Conservation (phyloP, 2,888 invertebrate genomes). For the Ichneumoninae sp. region DNA sequence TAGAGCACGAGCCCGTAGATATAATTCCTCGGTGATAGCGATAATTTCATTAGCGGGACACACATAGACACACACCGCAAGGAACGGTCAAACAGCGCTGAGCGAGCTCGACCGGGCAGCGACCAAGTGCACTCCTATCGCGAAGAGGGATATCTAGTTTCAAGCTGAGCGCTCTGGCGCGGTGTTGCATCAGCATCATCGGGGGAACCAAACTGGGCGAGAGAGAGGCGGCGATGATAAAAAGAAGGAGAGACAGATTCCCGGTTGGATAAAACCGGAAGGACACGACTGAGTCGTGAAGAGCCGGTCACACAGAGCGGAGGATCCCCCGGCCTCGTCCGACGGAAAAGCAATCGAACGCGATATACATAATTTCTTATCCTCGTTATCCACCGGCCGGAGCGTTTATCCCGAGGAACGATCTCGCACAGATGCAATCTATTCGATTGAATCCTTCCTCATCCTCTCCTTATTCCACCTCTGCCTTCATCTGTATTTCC, state of each 20-base stretch:
- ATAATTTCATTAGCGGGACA: conserved; percentile 56
- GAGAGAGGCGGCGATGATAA: neutral
- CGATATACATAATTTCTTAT: conserved; percentile 68
- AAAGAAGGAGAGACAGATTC: conserved; percentile 41
- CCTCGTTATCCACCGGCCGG: conserved; percentile 60
- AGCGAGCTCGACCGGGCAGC: conserved; percentile 11
- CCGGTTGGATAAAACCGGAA: conserved; percentile 57
- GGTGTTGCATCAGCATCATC: conserved; percentile 32
- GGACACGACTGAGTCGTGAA: conserved; percentile 38
- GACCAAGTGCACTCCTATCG: conserved; percentile 39
- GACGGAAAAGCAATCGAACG: conserved; percentile 57
- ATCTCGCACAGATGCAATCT: conserved; percentile 62
- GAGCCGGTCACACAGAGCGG: conserved; percentile 31
- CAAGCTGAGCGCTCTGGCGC: conserved; percentile 21
- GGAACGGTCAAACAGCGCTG: conserved; percentile 7
- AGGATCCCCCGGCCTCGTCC: conserved; percentile 14
- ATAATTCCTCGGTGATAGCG: conserved; percentile 36
- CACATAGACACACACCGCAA: neutral
- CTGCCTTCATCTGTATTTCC: conserved; percentile 34
- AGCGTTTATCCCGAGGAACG: conserved; percentile 59
- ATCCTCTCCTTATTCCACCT: conserved; percentile 42
- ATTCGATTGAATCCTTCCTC: conserved; percentile 52
- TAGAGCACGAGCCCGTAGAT: conserved; percentile 6
- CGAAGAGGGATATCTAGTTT: conserved; percentile 32
- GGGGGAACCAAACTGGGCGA: neutral